Evolutionary conservation across 2,113 vertebrate species (phyloP).

Genomic region (Semnopithecus entellus): DNA sequence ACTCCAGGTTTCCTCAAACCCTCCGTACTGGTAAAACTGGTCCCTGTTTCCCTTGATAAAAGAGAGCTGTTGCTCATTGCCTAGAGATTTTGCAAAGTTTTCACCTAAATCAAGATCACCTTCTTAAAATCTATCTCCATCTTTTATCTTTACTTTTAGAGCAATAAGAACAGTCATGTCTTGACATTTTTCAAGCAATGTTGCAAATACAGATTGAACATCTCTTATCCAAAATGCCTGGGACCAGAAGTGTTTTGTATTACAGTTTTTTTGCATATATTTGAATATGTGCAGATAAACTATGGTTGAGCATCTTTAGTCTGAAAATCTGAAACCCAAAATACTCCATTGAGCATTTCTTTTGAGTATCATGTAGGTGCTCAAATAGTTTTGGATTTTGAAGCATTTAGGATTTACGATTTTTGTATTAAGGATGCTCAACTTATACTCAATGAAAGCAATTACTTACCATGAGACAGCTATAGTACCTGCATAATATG

Average conservation of each 20-base stretch:
- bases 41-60: background rate
- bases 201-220: background rate
- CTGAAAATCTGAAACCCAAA: background rate
- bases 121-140: background rate
- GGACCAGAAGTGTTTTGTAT: background rate
- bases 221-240: background rate
- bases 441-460: background rate
- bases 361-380: background rate
- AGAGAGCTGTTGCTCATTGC: background rate
- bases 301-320: background rate
- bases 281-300: background rate
- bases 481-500: background rate
- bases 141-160: background rate
- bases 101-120: background rate
- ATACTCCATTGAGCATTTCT: background rate
- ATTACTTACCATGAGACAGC: background rate
- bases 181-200: background rate
- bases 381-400: background rate
- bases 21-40: background rate
- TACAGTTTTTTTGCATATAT: background rate
- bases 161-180: background rate
- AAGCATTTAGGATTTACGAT: background rate
- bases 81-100: background rate
- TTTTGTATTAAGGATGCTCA: background rate
- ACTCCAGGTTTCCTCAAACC: background rate